Conservation (phyloP, 1,140 invertebrate species). For the Drosophila sproati region DNA sequence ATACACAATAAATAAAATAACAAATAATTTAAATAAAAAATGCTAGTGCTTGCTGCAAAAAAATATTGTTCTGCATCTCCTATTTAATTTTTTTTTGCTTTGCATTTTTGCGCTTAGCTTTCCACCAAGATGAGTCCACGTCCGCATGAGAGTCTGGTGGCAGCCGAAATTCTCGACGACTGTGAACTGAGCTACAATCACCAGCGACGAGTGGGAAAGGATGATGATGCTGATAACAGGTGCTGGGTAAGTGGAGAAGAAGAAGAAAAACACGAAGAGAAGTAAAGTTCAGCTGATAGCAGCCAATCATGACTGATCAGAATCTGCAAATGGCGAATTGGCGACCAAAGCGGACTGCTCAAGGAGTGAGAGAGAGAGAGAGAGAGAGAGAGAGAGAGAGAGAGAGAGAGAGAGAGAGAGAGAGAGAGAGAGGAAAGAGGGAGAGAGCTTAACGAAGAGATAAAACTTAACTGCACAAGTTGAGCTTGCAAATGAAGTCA, state of each 20-base stretch:
- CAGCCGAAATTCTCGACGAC: conserved; percentile 29
- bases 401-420: neutral
- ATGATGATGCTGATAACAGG: conserved; percentile 29
- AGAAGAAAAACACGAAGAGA: neutral
- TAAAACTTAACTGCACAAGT: neutral
- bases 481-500: conserved; percentile 53
- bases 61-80: too few relatives aligned
- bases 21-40: too few relatives aligned
- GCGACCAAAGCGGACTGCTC: conserved; percentile 8
- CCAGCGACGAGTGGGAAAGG: conserved; percentile 22
- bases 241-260: conserved; percentile 19
- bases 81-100: neutral
- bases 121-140: conserved; percentile 54
- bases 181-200: conserved; percentile 43
- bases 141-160: conserved; percentile 49
- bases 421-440: neutral
- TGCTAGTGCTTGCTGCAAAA: too few relatives aligned
- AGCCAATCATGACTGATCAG: neutral
- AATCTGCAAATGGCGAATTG: too few relatives aligned
- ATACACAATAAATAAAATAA: too few relatives aligned
- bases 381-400: neutral
- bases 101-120: neutral
- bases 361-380: conserved; percentile 7
- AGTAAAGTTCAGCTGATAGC: neutral
- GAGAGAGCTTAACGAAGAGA: conserved; percentile 1